Conservation (phyloP, 2,888 invertebrate genomes). For the Cheilosia variabilis region DNA sequence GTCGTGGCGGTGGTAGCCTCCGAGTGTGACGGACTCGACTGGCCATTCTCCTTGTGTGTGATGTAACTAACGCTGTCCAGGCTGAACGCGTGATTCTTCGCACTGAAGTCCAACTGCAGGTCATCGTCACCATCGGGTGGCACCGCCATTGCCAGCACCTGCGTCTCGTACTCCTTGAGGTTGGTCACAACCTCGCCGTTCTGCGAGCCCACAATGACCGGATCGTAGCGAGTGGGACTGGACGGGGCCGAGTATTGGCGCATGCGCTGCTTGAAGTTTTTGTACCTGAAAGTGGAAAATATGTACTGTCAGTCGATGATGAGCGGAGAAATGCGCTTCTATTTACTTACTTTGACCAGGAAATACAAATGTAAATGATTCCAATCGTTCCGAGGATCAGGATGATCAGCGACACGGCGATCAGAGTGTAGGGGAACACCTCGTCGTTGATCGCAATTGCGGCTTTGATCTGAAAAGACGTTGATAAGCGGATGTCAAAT, state of each 20-base stretch:
- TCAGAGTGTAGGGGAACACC: conserved; percentile 94
- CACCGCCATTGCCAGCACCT: conserved; percentile 96
- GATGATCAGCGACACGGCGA: conserved; percentile 95
- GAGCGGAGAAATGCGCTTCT: no score
- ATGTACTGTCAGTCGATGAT: background rate
- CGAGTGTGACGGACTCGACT: conserved; percentile 91
- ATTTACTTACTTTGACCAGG: conserved; percentile 93
- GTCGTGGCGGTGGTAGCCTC: conserved; percentile 93
- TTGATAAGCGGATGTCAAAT: background rate
- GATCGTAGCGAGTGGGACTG: conserved; percentile 88
- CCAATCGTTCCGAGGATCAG: conserved; percentile 93
- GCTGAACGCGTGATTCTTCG: conserved; percentile 93
- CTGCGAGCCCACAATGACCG: conserved; percentile 85
- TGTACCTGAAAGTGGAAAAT: conserved; percentile 86
- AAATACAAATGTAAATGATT: conserved; percentile 96
- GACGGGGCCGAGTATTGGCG: conserved; percentile 89
- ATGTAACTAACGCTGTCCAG: conserved; percentile 95
- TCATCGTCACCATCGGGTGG: conserved; percentile 93
- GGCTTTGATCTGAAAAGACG: conserved; percentile 83
- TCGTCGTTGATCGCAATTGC: conserved; percentile 86
- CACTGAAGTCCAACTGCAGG: conserved; percentile 93
- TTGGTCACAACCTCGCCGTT: conserved; percentile 85
- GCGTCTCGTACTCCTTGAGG: conserved; percentile 97
- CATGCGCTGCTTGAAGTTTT: conserved; percentile 93
- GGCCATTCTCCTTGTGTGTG: conserved; percentile 91